A percentile compares a stretch with the other conserved stretches of the same genome.
phyloP scores from a whole-genome alignment of 53 echinoderm and acorn worm species.

The Holothuria leucospilota region DNA sequence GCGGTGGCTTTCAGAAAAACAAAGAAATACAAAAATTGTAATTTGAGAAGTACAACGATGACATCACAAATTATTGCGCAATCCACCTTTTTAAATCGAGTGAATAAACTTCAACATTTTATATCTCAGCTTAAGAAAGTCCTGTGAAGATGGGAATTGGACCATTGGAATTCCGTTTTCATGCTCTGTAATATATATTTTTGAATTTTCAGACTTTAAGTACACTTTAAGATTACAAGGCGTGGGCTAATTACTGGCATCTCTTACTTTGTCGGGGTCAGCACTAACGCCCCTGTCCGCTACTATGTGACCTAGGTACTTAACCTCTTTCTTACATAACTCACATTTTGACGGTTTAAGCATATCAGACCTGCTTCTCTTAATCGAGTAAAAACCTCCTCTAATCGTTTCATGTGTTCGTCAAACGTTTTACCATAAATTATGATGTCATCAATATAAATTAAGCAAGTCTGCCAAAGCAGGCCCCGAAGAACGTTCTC shows the following conservation, averaged over 20 bases:
- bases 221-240: slow-evolving; percentile 6
- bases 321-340: neutral
- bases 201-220: too few relatives aligned
- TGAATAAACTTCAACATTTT: too few relatives aligned
- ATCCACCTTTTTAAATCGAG: too few relatives aligned
- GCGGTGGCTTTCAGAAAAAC: too few relatives aligned
- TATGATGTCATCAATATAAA: slow-evolving; percentile 64
- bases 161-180: too few relatives aligned
- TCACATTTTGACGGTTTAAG: slow-evolving; percentile 56
- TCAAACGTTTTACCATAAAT: slow-evolving; percentile 40
- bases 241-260: slow-evolving; percentile 40
- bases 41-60: too few relatives aligned
- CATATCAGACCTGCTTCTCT: slow-evolving; percentile 46
- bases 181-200: too few relatives aligned
- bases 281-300: slow-evolving; percentile 25
- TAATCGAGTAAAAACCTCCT: slow-evolving; percentile 24
- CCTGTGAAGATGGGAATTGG: too few relatives aligned
- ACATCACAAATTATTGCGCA: too few relatives aligned
- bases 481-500: slow-evolving; percentile 38
- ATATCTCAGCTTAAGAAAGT: too few relatives aligned
- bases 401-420: slow-evolving; percentile 33
- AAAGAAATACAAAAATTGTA: too few relatives aligned
- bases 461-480: slow-evolving; percentile 31
- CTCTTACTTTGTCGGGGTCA: slow-evolving; percentile 38
- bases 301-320: slow-evolving; percentile 53